Conservation (phyloP, 2,113 vertebrate genomes). For the Atherinomorus stipes region DNA sequence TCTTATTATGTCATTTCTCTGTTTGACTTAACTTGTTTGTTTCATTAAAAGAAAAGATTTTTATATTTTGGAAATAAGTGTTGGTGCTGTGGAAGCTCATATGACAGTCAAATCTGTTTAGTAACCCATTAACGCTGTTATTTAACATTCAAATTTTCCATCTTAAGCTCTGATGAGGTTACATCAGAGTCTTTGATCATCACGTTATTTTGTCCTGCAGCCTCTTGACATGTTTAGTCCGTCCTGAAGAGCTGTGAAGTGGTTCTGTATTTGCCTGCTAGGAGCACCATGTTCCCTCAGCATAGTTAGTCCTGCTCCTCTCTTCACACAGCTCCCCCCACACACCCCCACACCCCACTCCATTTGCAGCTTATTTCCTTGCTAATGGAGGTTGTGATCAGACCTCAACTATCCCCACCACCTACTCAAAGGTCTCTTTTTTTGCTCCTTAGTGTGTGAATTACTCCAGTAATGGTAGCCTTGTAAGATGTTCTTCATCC, state of each 20-base stretch:
- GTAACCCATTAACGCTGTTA: no score
- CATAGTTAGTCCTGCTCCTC: constrained; percentile 20
- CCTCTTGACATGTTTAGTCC: constrained; percentile 9
- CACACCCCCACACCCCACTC: not conserved
- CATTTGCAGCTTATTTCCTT: constrained; percentile 60
- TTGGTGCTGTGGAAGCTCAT: no score
- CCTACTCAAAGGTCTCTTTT: constrained; percentile 68
- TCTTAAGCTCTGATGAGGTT: not conserved
- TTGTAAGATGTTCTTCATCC: constrained; percentile 66
- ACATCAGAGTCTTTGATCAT: constrained; percentile 5
- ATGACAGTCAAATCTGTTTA: no score
- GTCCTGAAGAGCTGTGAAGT: constrained; percentile 24
- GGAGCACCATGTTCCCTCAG: constrained; percentile 19
- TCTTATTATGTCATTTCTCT: no score
- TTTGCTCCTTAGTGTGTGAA: constrained; percentile 67
- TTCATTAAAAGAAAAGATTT: no score
- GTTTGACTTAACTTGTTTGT: no score
- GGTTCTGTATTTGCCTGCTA: constrained; percentile 13
- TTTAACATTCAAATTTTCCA: no score
- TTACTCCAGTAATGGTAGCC: constrained; percentile 74
- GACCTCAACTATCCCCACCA: constrained; percentile 50
- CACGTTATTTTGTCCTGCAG: not conserved
- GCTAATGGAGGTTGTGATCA: constrained; percentile 72
- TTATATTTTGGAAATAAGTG: no score
- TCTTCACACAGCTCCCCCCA: constrained; percentile 25